Conservation (phyloP, 2,113 vertebrate species). For the Ammodytes marinus region DNA sequence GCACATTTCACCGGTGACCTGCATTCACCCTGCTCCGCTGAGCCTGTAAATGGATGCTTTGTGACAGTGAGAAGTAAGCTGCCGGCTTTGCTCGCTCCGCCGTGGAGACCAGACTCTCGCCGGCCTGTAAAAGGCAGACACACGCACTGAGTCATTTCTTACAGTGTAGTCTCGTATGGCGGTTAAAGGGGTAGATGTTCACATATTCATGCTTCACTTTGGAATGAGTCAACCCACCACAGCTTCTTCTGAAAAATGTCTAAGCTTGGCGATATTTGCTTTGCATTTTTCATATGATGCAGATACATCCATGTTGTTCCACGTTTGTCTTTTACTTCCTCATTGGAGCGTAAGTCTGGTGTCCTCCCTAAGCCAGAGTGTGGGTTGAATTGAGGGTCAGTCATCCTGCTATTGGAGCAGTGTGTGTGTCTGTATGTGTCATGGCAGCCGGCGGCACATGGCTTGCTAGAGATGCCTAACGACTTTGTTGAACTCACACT, state of each 20-base stretch:
- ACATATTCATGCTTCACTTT: background rate
- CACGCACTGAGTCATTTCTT: background rate
- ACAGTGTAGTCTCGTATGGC: background rate
- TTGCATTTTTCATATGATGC: background rate
- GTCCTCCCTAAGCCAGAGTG: background rate
- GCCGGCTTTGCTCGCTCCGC: constrained; percentile 25
- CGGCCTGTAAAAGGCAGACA: constrained; percentile 32
- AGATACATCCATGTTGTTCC: background rate
- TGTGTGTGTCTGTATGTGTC: constrained; percentile 23
- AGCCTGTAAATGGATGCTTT: constrained; percentile 69
- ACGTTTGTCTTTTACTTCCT: background rate
- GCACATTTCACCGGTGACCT: constrained; percentile 71
- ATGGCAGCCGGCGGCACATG: constrained; percentile 22
- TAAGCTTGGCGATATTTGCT: background rate
- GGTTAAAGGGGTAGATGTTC: background rate
- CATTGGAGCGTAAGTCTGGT: background rate
- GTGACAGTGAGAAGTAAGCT: constrained; percentile 66
- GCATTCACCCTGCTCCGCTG: constrained; percentile 53
- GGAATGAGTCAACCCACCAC: background rate
- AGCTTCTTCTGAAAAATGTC: background rate
- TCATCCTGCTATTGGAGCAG: background rate
- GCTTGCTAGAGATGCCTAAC: constrained; percentile 13
- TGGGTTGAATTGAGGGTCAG: constrained; percentile 40
- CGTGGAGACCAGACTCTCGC: constrained; percentile 24
- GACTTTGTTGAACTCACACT: background rate